A percentile compares a stretch with the other conserved stretches of the same genome.
Conservation (phyloP, 2,797 vertebrate species). For the Adelosebastes latens region DNA sequence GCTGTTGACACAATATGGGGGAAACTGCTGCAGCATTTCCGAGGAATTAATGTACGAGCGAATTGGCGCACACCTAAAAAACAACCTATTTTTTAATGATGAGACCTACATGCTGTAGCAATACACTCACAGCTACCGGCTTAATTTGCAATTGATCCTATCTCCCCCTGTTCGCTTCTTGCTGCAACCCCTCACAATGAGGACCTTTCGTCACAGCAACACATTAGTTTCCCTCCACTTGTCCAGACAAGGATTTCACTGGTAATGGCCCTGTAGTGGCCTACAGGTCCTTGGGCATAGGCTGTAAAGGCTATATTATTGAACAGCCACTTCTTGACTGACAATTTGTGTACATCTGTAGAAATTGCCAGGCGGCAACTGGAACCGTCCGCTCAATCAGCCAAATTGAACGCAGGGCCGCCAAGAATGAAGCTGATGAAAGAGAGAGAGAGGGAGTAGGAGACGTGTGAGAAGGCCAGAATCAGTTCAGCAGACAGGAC, state of each 20-base stretch:
- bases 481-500: constrained; percentile 53
- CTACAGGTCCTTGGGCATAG: constrained; percentile 63
- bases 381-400: constrained; percentile 50
- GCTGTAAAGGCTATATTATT: constrained; percentile 65
- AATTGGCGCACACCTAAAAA: neutral
- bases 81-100: constrained; percentile 8
- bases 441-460: constrained; percentile 36
- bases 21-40: neutral
- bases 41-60: neutral
- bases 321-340: constrained; percentile 62
- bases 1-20: neutral
- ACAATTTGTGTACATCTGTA: constrained; percentile 62
- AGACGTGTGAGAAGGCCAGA: constrained; percentile 49
- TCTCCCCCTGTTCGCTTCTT: constrained; percentile 25
- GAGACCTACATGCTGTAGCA: neutral
- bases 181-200: constrained; percentile 45
- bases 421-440: constrained; percentile 45
- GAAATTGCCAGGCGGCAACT: constrained; percentile 58
- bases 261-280: constrained; percentile 70
- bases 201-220: constrained; percentile 62
- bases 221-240: constrained; percentile 72
- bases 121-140: constrained; percentile 28
- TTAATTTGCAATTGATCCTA: constrained; percentile 62
- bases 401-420: constrained; percentile 39
- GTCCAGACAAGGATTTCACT: constrained; percentile 70